Percentiles rank a stretch among this genome's conserved stretches.
phyloP scores from a whole-genome alignment of 2,797 vertebrate genomes.

The Thalassophryne amazonica region DNA sequence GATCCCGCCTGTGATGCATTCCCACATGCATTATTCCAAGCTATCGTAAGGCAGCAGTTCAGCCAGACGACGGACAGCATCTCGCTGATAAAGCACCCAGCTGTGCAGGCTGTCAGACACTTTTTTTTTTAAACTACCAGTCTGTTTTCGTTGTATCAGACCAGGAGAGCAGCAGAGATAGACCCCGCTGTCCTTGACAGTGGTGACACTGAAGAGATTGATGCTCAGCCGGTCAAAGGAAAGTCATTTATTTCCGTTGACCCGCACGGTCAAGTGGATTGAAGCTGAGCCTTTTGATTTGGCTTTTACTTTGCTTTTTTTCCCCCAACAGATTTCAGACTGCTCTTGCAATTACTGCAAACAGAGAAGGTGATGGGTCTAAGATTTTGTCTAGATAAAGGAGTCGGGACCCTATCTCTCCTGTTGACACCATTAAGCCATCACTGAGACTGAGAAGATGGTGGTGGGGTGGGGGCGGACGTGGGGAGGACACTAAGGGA shows the following conservation, averaged over 20 bases:
- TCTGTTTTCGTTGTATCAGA: conserved; percentile 65
- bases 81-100: conserved; percentile 37
- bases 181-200: conserved; percentile 71
- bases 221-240: conserved; percentile 78
- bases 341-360: conserved; percentile 79
- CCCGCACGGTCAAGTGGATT: conserved; percentile 83
- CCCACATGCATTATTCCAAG: conserved; percentile 10
- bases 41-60: too few relatives aligned
- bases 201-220: conserved; percentile 75
- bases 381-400: conserved; percentile 71
- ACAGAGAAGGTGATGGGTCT: conserved; percentile 80
- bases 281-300: conserved; percentile 82
- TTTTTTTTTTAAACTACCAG: conserved; percentile 30
- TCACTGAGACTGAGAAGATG: conserved; percentile 56
- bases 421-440: conserved; percentile 73
- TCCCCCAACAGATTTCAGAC: conserved; percentile 61
- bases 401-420: conserved; percentile 72
- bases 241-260: conserved; percentile 87
- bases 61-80: conserved; percentile 27
- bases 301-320: conserved; percentile 68
- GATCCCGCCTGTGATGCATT: conserved; percentile 12
- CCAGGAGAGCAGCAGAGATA: conserved; percentile 50
- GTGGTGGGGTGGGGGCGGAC: conserved; percentile 11
- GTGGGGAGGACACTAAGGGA: conserved; percentile 7
- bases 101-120: conserved; percentile 11